phyloP scores from a whole-genome alignment of 1,140 invertebrate genomes.

The Anadara kagoshimensis region DNA sequence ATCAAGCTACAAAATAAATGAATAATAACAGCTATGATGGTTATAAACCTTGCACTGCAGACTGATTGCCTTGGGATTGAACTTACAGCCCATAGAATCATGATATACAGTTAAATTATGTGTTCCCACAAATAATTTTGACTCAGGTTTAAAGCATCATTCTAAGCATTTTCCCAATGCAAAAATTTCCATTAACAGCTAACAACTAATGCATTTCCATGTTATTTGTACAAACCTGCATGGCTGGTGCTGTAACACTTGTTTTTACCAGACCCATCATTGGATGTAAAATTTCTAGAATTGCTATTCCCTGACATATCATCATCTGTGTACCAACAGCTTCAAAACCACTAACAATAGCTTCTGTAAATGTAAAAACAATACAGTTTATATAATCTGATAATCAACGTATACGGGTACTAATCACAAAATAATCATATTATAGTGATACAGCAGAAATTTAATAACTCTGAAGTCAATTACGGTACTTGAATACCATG shows the following conservation, averaged over 20 bases:
- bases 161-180: background rate
- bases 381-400: too few relatives aligned
- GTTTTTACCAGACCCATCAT: conserved; percentile 91
- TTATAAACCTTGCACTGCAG: too few relatives aligned
- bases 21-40: too few relatives aligned
- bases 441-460: too few relatives aligned
- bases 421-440: too few relatives aligned
- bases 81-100: too few relatives aligned
- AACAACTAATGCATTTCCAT: background rate
- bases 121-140: background rate
- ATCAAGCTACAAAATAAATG: too few relatives aligned
- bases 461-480: too few relatives aligned
- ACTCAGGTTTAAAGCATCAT: background rate
- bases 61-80: too few relatives aligned
- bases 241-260: conserved; percentile 75
- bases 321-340: conserved; percentile 87
- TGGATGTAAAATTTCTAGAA: conserved; percentile 92
- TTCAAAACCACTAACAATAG: conserved; percentile 83
- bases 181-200: background rate
- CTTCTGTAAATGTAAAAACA: conserved; percentile 75
- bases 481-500: too few relatives aligned
- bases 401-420: too few relatives aligned
- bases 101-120: too few relatives aligned
- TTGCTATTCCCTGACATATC: conserved; percentile 87
- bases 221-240: conserved; percentile 73